phyloP scores from a whole-genome alignment of 2,888 invertebrate species.

The Omphaloscelis lunosa region DNA sequence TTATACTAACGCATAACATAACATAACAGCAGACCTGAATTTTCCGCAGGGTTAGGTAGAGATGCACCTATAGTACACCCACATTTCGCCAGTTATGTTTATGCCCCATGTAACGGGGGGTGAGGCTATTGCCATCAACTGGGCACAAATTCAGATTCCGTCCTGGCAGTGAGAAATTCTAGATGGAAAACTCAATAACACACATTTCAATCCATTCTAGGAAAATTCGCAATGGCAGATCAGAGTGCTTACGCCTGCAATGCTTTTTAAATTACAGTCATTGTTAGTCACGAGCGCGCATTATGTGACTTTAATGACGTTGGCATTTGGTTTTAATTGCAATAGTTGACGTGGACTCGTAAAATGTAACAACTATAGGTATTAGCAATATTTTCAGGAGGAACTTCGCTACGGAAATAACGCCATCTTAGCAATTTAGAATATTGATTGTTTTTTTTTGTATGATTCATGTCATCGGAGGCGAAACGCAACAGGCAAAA shows the following conservation, averaged over 20 bases:
- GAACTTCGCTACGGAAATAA: too few species aligned
- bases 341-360: neutral
- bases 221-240: neutral
- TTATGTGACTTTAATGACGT: neutral
- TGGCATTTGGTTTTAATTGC: neutral
- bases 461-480: neutral
- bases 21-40: neutral
- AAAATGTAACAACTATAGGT: too few species aligned
- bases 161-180: neutral
- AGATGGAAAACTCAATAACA: neutral
- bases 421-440: neutral
- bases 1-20: neutral
- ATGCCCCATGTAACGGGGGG: neutral
- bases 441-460: too few species aligned
- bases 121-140: neutral
- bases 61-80: neutral
- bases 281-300: neutral
- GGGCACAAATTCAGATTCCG: neutral
- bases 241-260: neutral
- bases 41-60: neutral
- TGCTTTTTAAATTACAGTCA: neutral
- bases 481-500: neutral
- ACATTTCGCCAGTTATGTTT: neutral
- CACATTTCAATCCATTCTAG: neutral
- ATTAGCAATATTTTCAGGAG: neutral